These are phyloP conservation scores for Clarias pachynema DNA, from an alignment of 2,797 vertebrate genomes.

Conservation along the genomic window DNA sequence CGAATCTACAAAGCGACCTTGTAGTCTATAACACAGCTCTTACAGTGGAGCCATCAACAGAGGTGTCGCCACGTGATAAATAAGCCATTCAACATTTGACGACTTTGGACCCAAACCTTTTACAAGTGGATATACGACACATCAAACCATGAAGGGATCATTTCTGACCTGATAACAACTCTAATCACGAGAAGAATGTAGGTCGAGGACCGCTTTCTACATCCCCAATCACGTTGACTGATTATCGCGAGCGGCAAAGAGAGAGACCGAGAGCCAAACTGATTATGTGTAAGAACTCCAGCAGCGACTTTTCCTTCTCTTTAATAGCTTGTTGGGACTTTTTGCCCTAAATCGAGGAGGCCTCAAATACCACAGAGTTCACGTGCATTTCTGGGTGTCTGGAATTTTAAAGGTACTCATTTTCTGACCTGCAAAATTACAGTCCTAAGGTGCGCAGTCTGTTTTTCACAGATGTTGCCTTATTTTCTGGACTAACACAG, in stretches of 20 bases:
- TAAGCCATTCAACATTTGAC: neutral
- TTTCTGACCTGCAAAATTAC: neutral
- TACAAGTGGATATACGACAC: neutral
- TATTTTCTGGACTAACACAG: neutral
- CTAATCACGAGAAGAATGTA: conserved; percentile 1
- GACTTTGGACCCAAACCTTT: conserved; percentile 12
- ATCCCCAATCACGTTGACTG: neutral
- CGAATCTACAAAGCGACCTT: neutral
- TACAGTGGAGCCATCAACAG: neutral
- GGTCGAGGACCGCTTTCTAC: neutral
- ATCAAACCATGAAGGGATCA: neutral
- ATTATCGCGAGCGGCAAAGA: neutral
- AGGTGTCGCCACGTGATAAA: neutral
- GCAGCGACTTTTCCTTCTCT: neutral
- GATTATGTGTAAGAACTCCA: neutral
- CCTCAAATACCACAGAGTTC: neutral
- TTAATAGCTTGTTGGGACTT: neutral
- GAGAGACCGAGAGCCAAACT: neutral
- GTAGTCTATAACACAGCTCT: too few relatives aligned
- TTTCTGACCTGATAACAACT: neutral
- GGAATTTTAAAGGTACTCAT: neutral
- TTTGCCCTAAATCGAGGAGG: neutral
- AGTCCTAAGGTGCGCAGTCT: neutral
- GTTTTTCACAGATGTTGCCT: neutral
- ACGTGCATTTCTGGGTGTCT: neutral